phyloP scores from a whole-genome alignment of 2,113 vertebrate genomes.

The Podiceps cristatus region DNA sequence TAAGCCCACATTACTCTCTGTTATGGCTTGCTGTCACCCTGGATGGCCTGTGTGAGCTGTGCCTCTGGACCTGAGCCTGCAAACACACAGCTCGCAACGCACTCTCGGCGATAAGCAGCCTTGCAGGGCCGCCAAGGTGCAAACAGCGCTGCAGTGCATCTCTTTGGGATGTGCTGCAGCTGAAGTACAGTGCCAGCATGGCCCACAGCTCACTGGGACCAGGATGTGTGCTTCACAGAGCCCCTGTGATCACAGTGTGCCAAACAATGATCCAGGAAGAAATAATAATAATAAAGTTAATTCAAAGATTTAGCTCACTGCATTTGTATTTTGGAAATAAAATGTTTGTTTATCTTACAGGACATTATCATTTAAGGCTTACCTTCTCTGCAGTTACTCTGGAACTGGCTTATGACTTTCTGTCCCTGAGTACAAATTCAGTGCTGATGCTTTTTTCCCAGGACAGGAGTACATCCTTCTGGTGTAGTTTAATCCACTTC shows the following conservation, averaged over 20 bases:
- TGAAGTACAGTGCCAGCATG: not conserved
- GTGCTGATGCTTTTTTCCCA: not conserved
- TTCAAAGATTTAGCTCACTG: not conserved
- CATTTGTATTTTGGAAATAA: not conserved
- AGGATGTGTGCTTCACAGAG: not conserved
- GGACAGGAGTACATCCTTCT: not conserved
- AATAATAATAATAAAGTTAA: not conserved
- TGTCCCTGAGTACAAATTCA: not conserved
- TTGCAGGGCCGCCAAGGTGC: no score
- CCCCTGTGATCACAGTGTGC: not conserved
- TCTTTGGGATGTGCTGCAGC: not conserved
- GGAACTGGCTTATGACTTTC: not conserved
- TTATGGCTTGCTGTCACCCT: not conserved
- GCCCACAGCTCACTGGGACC: not conserved
- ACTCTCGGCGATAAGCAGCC: not conserved
- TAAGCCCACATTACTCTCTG: not conserved
- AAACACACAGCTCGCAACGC: not conserved
- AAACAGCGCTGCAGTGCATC: no score
- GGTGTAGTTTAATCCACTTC: not conserved
- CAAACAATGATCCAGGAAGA: not conserved
- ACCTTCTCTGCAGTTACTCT: not conserved
- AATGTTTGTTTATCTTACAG: not conserved
- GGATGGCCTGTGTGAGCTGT: not conserved
- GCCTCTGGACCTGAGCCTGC: not conserved
- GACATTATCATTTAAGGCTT: not conserved